Percentiles rank a stretch among this genome's conserved stretches.
Conservation (phyloP, 2,797 vertebrate genomes). For the Galaxias olidus region DNA sequence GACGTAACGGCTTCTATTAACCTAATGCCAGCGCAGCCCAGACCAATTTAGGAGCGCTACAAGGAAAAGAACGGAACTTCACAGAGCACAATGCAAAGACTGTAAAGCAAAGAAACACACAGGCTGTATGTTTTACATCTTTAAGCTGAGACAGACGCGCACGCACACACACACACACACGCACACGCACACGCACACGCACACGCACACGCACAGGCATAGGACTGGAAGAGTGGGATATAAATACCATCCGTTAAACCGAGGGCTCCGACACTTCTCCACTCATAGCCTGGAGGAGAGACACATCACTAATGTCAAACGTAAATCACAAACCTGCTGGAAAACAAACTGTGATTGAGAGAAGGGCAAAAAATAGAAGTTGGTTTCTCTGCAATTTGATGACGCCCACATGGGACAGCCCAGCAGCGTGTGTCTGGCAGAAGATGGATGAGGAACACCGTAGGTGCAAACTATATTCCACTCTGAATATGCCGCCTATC, state of each 20-base stretch:
- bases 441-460: too few species aligned
- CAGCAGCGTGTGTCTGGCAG: too few species aligned
- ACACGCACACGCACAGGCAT: slow-evolving; percentile 54
- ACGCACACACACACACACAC: slow-evolving; percentile 41
- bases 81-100: too few species aligned
- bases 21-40: neutral
- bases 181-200: slow-evolving; percentile 7
- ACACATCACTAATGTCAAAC: slow-evolving; percentile 64
- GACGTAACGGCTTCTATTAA: slow-evolving; percentile 13
- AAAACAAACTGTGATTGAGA: neutral
- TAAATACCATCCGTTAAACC: slow-evolving; percentile 75
- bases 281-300: slow-evolving; percentile 73
- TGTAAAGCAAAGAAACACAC: too few species aligned
- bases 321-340: slow-evolving; percentile 20
- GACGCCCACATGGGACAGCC: too few species aligned
- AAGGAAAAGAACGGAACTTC: too few species aligned
- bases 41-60: neutral
- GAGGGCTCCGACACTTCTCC: slow-evolving; percentile 66
- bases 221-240: slow-evolving; percentile 59
- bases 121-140: too few species aligned
- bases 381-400: too few species aligned
- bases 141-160: slow-evolving; percentile 21
- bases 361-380: neutral
- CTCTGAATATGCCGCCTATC: too few species aligned
- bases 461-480: too few species aligned